phyloP scores from a whole-genome alignment of 2,797 vertebrate genomes.

The Urophycis tenuis region DNA sequence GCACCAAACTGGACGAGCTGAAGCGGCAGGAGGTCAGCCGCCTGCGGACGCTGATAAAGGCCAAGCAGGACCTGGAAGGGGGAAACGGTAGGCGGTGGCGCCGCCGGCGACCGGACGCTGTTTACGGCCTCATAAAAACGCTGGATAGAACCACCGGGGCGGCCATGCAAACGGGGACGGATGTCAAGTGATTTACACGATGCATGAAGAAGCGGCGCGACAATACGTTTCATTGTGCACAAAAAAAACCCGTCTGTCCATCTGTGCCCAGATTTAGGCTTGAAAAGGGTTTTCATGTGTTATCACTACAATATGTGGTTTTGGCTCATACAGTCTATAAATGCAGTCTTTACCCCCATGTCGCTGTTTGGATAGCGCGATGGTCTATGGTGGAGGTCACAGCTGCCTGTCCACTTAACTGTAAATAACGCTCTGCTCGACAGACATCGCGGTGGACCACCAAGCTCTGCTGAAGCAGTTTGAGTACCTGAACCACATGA shows the following conservation, averaged over 20 bases:
- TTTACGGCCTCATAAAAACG: background rate
- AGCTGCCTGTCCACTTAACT: background rate
- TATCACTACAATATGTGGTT: background rate
- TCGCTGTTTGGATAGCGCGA: background rate
- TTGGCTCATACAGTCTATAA: background rate
- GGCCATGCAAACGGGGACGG: background rate
- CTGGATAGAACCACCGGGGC: background rate
- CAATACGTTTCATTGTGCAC: background rate
- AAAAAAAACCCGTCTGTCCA: too few relatives aligned
- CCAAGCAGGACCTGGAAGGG: conserved; percentile 88
- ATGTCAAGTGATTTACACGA: background rate
- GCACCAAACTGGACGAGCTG: conserved; percentile 90
- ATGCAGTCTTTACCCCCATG: background rate
- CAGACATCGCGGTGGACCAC: conserved; percentile 87
- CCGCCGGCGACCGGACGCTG: too few relatives aligned
- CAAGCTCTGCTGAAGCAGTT: conserved; percentile 93
- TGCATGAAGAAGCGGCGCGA: background rate
- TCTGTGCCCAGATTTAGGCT: background rate
- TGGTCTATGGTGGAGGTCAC: background rate
- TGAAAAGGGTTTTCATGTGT: background rate
- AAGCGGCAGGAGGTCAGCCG: conserved; percentile 95
- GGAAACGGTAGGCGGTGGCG: conserved; percentile 77
- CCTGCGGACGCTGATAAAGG: conserved; percentile 91
- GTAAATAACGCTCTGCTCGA: conserved; percentile 6
- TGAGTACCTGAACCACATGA: conserved; percentile 93